Percentiles rank a stretch among this genome's conserved stretches.
These are phyloP conservation scores for Neoitamus cyanurus DNA, from an alignment of 2,888 invertebrate genomes.

Conservation along the genomic window DNA sequence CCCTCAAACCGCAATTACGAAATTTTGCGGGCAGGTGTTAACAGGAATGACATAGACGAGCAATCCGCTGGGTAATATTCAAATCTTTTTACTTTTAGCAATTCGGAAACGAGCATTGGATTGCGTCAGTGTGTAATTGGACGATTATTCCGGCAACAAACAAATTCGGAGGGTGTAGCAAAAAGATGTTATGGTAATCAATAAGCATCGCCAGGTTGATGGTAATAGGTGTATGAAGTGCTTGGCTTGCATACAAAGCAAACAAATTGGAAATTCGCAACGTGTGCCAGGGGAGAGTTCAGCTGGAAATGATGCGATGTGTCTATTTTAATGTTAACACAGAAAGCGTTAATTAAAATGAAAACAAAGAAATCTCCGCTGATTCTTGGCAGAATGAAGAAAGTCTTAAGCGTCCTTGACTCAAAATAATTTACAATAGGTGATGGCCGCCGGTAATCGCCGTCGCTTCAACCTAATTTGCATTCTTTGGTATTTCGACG, in stretches of 20 bases:
- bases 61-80: neutral
- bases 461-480: neutral
- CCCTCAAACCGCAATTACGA: neutral
- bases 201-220: too few species aligned
- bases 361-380: neutral
- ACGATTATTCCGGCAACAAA: neutral
- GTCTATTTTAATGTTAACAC: neutral
- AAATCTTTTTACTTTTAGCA: neutral
- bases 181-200: neutral
- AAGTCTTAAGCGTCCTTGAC: neutral
- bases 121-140: neutral
- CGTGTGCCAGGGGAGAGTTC: neutral
- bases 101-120: neutral
- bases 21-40: neutral
- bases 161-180: neutral
- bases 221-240: neutral
- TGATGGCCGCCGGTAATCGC: neutral
- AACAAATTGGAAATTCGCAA: neutral
- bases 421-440: neutral
- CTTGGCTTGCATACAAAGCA: neutral
- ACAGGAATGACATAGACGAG: too few species aligned
- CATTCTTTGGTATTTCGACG: slow-evolving; percentile 14
- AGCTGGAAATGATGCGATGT: too few species aligned
- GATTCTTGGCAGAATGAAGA: neutral
- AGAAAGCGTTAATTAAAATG: neutral